Percentiles rank a stretch among this genome's conserved stretches.
Evolutionary conservation across 2,113 vertebrate genomes (phyloP).

Genomic region (Pelmatolapia mariae): DNA sequence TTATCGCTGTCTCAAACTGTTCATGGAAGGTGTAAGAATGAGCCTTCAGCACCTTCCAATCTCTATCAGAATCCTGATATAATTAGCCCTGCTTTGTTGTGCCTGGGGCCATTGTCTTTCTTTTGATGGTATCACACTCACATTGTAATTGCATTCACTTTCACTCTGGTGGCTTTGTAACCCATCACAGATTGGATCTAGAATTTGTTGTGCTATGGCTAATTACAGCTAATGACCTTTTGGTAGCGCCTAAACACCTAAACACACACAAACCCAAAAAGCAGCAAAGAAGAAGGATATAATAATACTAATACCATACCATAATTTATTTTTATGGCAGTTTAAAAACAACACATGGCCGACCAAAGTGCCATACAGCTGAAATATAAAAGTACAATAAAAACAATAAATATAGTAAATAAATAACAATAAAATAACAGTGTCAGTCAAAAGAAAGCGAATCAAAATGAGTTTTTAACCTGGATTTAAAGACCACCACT

Average conservation of each 20-base stretch:
- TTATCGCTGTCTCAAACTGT: conserved; percentile 25
- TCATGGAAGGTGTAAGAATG: conserved; percentile 9
- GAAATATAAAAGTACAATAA: background rate
- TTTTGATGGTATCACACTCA: conserved; percentile 45
- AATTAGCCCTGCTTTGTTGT: conserved; percentile 49
- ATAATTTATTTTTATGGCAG: background rate
- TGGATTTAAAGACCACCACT: background rate
- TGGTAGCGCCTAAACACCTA: background rate
- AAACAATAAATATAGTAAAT: background rate
- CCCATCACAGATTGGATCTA: conserved; percentile 26
- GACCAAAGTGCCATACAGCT: background rate
- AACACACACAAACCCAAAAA: background rate
- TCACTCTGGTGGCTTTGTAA: conserved; percentile 39
- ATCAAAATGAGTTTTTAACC: background rate
- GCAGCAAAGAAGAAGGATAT: background rate
- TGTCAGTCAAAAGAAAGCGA: background rate
- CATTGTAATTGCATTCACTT: conserved; percentile 50
- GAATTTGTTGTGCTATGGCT: conserved; percentile 11
- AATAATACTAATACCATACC: background rate
- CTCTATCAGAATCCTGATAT: conserved; percentile 43
- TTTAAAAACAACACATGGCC: background rate
- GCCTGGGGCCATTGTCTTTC: conserved; percentile 49
- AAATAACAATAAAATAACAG: background rate
- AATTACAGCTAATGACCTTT: conserved; percentile 29
- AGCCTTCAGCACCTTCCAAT: conserved; percentile 25